These are phyloP conservation scores for Solea solea DNA, from an alignment of 2,113 vertebrate genomes.

Conservation along the genomic window DNA sequence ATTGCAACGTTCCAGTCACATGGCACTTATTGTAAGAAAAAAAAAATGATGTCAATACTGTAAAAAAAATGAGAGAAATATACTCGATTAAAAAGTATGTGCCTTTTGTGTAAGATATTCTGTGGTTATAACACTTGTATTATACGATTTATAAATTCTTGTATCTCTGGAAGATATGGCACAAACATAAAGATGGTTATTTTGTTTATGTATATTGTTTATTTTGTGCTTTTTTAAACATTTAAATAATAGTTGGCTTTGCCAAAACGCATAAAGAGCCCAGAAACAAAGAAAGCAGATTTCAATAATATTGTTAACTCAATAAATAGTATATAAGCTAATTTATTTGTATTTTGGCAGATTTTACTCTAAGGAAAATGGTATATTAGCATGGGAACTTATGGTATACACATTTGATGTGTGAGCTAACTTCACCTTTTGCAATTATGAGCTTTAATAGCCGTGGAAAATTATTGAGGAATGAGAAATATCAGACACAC, in stretches of 20 bases:
- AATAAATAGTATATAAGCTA: no score
- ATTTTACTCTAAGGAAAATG: no score
- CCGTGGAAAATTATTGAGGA: no score
- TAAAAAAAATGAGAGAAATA: conserved; percentile 12
- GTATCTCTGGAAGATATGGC: conserved; percentile 61
- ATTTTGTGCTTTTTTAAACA: conserved; percentile 11
- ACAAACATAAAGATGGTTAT: conserved; percentile 36
- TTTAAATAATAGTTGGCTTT: neutral
- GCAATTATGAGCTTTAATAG: no score
- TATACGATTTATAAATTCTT: conserved; percentile 54
- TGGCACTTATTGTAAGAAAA: conserved; percentile 40
- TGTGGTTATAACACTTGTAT: conserved; percentile 22
- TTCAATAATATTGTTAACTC: no score
- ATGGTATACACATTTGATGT: no score
- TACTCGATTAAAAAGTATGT: conserved; percentile 35
- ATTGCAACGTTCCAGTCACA: conserved; percentile 43
- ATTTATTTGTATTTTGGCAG: no score
- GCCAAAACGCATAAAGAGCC: no score
- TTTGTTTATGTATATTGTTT: conserved; percentile 30
- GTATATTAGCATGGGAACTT: no score
- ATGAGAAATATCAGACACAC: no score
- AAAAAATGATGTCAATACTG: conserved; percentile 28
- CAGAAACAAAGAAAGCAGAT: neutral
- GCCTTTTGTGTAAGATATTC: conserved; percentile 40
- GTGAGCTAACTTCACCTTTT: no score